A percentile compares a stretch with the other conserved stretches of the same genome.
These are phyloP conservation scores for Eubasilissa splendida DNA, from an alignment of 2,888 invertebrate genomes.

Conservation along the genomic window DNA sequence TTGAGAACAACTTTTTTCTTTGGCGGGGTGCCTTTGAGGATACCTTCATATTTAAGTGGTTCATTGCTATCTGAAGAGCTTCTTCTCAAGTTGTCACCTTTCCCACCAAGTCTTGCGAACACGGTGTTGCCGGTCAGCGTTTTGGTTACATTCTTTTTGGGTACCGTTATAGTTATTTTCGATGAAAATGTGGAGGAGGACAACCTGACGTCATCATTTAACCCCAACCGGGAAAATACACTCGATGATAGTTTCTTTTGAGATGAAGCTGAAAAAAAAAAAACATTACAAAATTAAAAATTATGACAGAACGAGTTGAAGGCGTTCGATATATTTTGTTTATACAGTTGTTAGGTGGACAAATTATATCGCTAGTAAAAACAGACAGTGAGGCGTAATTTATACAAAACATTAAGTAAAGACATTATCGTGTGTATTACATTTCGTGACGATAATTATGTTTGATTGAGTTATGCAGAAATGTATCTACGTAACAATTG, in stretches of 20 bases:
- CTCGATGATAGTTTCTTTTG: slow-evolving; percentile 8
- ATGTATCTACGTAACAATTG: too few relatives aligned
- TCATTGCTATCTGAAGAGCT: slow-evolving; percentile 48
- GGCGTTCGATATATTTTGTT: too few relatives aligned
- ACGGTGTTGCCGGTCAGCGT: slow-evolving; percentile 62
- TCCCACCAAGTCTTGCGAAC: slow-evolving; percentile 67
- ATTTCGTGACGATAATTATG: too few relatives aligned
- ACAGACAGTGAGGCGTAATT: too few relatives aligned
- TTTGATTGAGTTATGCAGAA: too few relatives aligned
- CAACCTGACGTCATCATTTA: slow-evolving; percentile 46
- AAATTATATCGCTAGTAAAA: neutral
- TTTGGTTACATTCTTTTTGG: slow-evolving; percentile 55
- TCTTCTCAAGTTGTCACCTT: slow-evolving; percentile 56
- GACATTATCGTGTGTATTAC: too few relatives aligned
- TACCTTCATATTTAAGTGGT: slow-evolving; percentile 70
- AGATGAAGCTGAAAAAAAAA: slow-evolving; percentile 2
- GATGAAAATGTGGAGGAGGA: neutral
- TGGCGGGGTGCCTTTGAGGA: slow-evolving; percentile 61
- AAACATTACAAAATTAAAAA: neutral
- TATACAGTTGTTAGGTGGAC: neutral
- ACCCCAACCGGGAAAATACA: slow-evolving; percentile 67
- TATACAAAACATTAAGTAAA: too few relatives aligned
- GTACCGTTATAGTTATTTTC: slow-evolving; percentile 60
- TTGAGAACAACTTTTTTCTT: slow-evolving; percentile 63
- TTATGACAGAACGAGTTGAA: neutral